Evolutionary conservation across 2,113 vertebrate species (phyloP).

Genomic region (Helogale parvula): DNA sequence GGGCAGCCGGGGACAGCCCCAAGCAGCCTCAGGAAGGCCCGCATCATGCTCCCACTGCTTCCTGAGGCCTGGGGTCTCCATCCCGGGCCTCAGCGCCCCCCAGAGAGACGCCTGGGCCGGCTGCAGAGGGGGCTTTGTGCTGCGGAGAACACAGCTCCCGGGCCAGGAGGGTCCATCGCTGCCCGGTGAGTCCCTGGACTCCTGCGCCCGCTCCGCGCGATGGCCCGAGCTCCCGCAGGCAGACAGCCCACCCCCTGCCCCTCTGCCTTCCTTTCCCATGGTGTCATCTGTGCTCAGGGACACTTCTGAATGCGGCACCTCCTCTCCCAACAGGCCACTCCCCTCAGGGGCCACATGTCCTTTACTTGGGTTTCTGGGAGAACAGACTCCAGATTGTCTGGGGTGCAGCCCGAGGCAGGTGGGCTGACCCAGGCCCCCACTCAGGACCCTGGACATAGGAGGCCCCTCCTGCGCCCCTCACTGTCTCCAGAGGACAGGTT

Average conservation of each 20-base stretch:
- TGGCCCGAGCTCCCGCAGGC: background rate
- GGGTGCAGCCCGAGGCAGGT: background rate
- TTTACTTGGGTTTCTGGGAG: background rate
- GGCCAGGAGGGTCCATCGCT: background rate
- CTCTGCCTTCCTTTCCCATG: background rate
- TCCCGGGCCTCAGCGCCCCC: too few relatives aligned
- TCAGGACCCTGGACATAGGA: background rate
- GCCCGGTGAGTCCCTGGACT: background rate
- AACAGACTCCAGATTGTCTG: background rate
- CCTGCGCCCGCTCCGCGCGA: rapidly evolving
- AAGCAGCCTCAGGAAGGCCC: background rate
- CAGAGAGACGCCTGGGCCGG: background rate
- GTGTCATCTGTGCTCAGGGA: background rate
- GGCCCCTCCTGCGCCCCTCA: background rate
- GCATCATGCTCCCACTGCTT: too few relatives aligned
- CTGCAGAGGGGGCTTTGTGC: background rate
- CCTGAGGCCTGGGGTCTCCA: background rate
- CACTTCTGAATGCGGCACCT: too few relatives aligned
- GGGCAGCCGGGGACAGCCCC: background rate
- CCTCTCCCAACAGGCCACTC: rapidly evolving
- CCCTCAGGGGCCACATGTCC: rapidly evolving
- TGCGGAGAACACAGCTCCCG: background rate
- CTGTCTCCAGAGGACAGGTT: background rate
- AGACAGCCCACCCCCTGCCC: background rate
- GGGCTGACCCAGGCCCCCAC: too few relatives aligned